Evolutionary conservation across 2,888 invertebrate genomes (phyloP), one percentile per base, ranked within the genome.

Genomic region (Dorcus parallelipipedus): DNA sequence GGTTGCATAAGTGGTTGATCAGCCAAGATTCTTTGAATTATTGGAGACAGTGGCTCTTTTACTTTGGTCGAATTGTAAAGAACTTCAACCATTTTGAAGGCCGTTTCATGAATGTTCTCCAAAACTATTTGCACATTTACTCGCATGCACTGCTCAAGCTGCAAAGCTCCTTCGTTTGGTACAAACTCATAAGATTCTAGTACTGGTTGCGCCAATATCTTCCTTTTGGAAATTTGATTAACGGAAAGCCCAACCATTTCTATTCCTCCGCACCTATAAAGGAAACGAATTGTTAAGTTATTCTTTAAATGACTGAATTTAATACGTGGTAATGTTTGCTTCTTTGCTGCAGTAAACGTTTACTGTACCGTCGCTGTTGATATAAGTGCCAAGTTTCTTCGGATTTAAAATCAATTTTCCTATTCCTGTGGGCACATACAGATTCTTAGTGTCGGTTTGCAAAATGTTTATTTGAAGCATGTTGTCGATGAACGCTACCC

Each of bases 401-500:
- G 65, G 55, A 41, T 67, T 59, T 9, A 69, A 58, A 0, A 54
- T 50, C 10, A 69, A 20, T 8, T 50, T 40, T 20, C 62, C 60
- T 38, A 69, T 61, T 9, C 61, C 57, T 6, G 63, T 91, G 0
- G 93, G 93, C 0, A 93, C 83, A 70, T 86, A 83, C 1, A 93
- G 82, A 2, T 84, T 83, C 3, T 89, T 80, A 0, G 86, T 85
- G 65, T 88, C 86, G 42, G 83, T 80, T 9, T 86, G 84, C 9
- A 92, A 71, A 52, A 93, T 87, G 68, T 86, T 84, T 65, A 91
- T 83, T 78, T 95, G 95, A n/a, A 95, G 80, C 86, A 95, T 87
- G 52, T 90, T 90, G 76, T 95, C 95, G 82, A 95, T 85, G 77
- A 92, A 94, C 0, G 92, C 84, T 9, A 93, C 87, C 93, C 93